Base-by-base conservation (phyloP, 2,888 invertebrate species). In the Lepidonotus clava region DNA sequence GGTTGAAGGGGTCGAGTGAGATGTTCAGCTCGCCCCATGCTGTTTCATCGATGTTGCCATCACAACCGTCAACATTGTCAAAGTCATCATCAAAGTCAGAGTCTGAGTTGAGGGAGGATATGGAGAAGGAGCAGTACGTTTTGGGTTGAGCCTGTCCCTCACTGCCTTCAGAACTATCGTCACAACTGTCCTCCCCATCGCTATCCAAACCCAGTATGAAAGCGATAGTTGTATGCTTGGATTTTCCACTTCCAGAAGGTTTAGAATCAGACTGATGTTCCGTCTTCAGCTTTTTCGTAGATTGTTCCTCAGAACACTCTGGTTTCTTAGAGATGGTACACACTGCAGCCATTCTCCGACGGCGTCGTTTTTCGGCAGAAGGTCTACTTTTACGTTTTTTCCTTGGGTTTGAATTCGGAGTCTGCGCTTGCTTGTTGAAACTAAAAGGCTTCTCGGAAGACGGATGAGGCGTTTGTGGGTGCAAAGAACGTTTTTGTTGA, bases 71-170 rank as follows among this genome's bases (percentile, higher is more conserved):
- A 1, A 61, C 61, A n/a, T 61, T 32, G 24, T 61, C 61, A 61
- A 61, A 61, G 61, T 61, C 61, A n/a, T 61, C 61, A 14, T 61
- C 61, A 61, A 61, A 61, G 61, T 61, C 61, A n/a, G 61, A 61
- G 61, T 61, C 61, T 11, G 61, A 61, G 61, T 61, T 32, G 28
- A 24, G 28, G 2, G 61, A 61, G 24, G 61, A 61, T 24, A 61
- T 61, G 28, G 61, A 61, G 61, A 61, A 61, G 28, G 28, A 61
- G 61, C 11, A 61, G 28, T 24, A 28, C 24, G 24, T 61, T 11
- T 28, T 32, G 11, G 21, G 61, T 28, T 24, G 11, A 28, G 61
- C n/a, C 24, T 61, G 24, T 0, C 2, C 61, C 24, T 24, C 1
- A 61, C 28, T 61, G 24, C 28, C 24, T 2, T 61, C 61, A 14